Conservation (phyloP, 1,140 invertebrate genomes). For the Drosophila takahashii region DNA sequence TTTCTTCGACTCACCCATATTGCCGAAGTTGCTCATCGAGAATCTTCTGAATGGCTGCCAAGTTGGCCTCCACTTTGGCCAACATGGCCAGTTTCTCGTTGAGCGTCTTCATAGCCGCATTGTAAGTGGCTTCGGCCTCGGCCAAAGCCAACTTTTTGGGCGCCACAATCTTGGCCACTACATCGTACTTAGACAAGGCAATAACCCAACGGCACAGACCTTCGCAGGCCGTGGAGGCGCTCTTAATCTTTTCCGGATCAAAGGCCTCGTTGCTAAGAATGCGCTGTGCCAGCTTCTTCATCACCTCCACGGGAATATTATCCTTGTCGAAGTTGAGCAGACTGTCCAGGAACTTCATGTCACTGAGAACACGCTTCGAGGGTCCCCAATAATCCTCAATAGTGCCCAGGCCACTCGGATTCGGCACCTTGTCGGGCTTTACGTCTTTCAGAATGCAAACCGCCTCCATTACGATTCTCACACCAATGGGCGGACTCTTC, state of each 20-base stretch:
- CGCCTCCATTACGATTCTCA: slow-evolving; percentile 98
- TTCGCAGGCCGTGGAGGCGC: slow-evolving; percentile 91
- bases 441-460: slow-evolving; percentile 95
- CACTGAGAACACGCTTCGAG: slow-evolving; percentile 95
- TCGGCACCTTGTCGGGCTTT: slow-evolving; percentile 85
- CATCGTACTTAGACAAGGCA: slow-evolving; percentile 96
- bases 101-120: slow-evolving; percentile 89
- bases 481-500: slow-evolving; percentile 97
- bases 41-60: slow-evolving; percentile 89
- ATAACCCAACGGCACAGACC: slow-evolving; percentile 96
- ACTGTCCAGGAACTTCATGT: slow-evolving; percentile 95
- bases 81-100: slow-evolving; percentile 92
- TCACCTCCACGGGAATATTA: slow-evolving; percentile 92
- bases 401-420: slow-evolving; percentile 91
- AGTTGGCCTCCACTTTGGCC: slow-evolving; percentile 87
- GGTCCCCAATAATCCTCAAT: slow-evolving; percentile 97
- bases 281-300: slow-evolving; percentile 93
- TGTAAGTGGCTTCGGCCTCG: slow-evolving; percentile 90
- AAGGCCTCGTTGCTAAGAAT: slow-evolving; percentile 94
- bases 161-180: slow-evolving; percentile 94
- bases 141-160: slow-evolving; percentile 93
- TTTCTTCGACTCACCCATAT: slow-evolving; percentile 58
- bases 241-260: slow-evolving; percentile 95
- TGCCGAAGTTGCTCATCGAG: slow-evolving; percentile 87
- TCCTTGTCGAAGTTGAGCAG: slow-evolving; percentile 96